Percentiles rank a stretch among this genome's conserved stretches.
Conservation (phyloP, 2,797 vertebrate species). For the Labroides dimidiatus region DNA sequence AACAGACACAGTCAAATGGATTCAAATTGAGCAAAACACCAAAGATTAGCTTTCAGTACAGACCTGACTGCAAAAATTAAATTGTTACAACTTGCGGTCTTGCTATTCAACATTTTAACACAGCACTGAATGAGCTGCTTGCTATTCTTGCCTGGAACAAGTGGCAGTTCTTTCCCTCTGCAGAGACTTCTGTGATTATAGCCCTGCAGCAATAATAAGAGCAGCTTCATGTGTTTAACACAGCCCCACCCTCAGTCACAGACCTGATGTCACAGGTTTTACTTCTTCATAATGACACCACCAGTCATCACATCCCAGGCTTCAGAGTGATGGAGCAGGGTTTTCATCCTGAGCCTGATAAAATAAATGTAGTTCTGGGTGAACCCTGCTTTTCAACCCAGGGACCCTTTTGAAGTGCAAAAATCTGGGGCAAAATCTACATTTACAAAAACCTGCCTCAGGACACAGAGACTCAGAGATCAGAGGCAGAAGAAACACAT, state of each 20-base stretch:
- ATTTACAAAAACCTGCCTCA: background rate
- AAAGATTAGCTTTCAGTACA: background rate
- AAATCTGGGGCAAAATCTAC: conserved; percentile 40
- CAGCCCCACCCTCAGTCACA: background rate
- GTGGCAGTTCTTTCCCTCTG: too few species aligned
- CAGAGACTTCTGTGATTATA: too few species aligned
- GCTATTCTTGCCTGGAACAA: too few species aligned
- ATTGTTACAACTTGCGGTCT: too few species aligned
- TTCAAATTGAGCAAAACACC: background rate
- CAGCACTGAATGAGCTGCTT: too few species aligned
- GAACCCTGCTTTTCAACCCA: conserved; percentile 27
- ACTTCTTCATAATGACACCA: background rate
- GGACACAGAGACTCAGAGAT: conserved; percentile 8
- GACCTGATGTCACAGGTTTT: background rate
- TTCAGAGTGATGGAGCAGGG: conserved; percentile 25
- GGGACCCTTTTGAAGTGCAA: background rate
- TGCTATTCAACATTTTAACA: too few species aligned
- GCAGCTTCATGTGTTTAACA: background rate
- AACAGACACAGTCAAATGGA: conserved; percentile 2
- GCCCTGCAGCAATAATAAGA: too few species aligned
- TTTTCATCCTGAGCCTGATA: conserved; percentile 10
- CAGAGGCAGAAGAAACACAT: background rate
- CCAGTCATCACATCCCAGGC: background rate
- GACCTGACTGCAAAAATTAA: too few species aligned
- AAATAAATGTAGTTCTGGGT: conserved; percentile 14